Base-by-base conservation (phyloP, 64 coral and sea anemone genomes). In the Astreopora myriophthalma region DNA sequence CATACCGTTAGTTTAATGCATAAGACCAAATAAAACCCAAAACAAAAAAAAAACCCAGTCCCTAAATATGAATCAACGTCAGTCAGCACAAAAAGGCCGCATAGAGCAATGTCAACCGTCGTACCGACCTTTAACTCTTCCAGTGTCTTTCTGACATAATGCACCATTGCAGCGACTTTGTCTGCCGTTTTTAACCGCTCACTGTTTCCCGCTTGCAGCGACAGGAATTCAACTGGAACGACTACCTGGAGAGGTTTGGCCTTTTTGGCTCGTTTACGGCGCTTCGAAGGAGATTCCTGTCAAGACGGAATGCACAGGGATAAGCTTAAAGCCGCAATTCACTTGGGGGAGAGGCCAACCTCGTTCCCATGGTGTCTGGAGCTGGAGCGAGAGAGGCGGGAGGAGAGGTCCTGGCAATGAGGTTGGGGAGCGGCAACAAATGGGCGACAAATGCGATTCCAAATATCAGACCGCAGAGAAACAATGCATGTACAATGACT, bases 271-370 rank as follows among this genome's bases (percentile, higher is more conserved):
- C 73, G 32, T 52, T 84, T 92, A 25, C 48, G 80, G 23, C 80
- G 48, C 42, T 92, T 92, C 66, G 51, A 55, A 32, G 90, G 90
- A 29, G 80, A 73, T 63, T 69, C 34, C 90, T 92, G 51, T 55
- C 17, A 8, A 32, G 39, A 49, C 70, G 8, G 32, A 60, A 73
- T 2, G 29, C 2, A 19, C 11, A 14, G 8, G 27, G 22, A 39
- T 25, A 3, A 29, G 22, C 26, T 69, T 31, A 25, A 26, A 26
- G 9, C 23, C 62, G 11, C 40, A 44, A 44, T 8, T 0, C 0
- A 44, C 11, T 55, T 0, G 17, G 13, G 10, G 51, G 16, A 55
- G 51, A 3, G 12, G 51, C 10, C 12, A 55, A n/a, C n/a, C n/a
- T n/a, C n/a, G n/a, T n/a, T n/a, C n/a, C n/a, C n/a, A n/a, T n/a